Percentiles rank a stretch among this genome's conserved stretches.
phyloP scores from a whole-genome alignment of 2,113 vertebrate genomes.

The Gymnocephalus cernua region DNA sequence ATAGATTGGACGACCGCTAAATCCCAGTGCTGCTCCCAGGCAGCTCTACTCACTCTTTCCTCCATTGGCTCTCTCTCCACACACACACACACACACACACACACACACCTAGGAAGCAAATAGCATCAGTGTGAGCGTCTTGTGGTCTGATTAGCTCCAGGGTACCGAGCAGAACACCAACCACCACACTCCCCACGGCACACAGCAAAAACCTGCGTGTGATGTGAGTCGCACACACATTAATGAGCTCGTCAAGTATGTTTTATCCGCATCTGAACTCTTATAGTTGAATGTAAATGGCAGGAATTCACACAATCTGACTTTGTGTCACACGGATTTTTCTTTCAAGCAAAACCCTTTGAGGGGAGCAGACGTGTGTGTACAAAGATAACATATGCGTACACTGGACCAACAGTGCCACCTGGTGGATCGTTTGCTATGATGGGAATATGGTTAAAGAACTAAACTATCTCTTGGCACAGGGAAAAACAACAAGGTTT shows the following conservation, averaged over 20 bases:
- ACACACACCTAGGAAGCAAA: constrained; percentile 26
- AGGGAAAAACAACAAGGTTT: constrained; percentile 6
- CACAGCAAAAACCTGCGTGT: not conserved
- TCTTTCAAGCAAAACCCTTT: constrained; percentile 20
- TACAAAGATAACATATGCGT: not conserved
- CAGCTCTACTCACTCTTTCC: constrained; percentile 27
- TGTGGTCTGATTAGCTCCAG: constrained; percentile 31
- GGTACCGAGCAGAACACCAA: constrained; percentile 18
- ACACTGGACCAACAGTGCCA: constrained; percentile 77
- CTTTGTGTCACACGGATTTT: constrained; percentile 2
- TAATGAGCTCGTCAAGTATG: constrained; percentile 7
- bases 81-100: not conserved
- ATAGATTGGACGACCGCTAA: constrained; percentile 35
- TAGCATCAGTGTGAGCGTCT: not conserved
- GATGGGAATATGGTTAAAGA: not conserved
- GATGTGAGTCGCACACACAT: not conserved
- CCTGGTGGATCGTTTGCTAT: constrained; percentile 59
- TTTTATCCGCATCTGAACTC: constrained; percentile 36
- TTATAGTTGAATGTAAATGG: constrained; percentile 28
- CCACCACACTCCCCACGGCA: not conserved
- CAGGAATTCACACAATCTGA: constrained; percentile 19
- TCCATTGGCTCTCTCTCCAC: not conserved
- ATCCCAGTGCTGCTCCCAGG: constrained; percentile 17
- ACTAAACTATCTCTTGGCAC: not conserved
- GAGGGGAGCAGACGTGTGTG: constrained; percentile 1